Conservation (phyloP, 1,140 invertebrate species). For the Drosophila persimilis region DNA sequence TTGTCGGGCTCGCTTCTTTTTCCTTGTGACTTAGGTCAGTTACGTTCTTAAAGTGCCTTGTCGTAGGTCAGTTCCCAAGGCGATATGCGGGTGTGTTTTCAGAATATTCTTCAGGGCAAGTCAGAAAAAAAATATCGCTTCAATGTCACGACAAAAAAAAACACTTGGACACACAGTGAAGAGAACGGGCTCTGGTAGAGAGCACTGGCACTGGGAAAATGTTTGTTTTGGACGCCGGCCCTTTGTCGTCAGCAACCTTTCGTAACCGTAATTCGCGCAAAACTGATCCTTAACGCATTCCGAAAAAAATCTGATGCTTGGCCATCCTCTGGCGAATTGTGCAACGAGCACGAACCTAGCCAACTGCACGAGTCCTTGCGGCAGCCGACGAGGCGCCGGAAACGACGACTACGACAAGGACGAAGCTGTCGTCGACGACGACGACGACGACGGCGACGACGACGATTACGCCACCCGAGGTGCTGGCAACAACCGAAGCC, state of each 20-base stretch:
- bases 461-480: neutral
- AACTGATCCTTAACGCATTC: slow-evolving; percentile 83
- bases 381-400: slow-evolving; percentile 37
- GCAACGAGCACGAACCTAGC: slow-evolving; percentile 73
- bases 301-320: slow-evolving; percentile 68
- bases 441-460: slow-evolving; percentile 26
- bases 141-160: slow-evolving; percentile 23
- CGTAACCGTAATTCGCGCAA: slow-evolving; percentile 82
- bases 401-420: slow-evolving; percentile 25
- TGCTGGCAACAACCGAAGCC: too few species aligned
- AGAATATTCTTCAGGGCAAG: neutral
- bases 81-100: slow-evolving; percentile 14
- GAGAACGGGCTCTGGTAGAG: slow-evolving; percentile 27
- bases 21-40: slow-evolving; percentile 49
- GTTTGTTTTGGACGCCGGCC: slow-evolving; percentile 64
- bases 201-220: slow-evolving; percentile 38
- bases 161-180: slow-evolving; percentile 22
- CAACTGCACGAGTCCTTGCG: slow-evolving; percentile 66
- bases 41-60: slow-evolving; percentile 22
- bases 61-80: slow-evolving; percentile 53
- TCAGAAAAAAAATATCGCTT: neutral
- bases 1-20: slow-evolving; percentile 26
- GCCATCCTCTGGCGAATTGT: slow-evolving; percentile 62
- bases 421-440: slow-evolving; percentile 39
- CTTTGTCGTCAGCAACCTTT: slow-evolving; percentile 76